These are phyloP conservation scores for Heliothis virescens DNA, from an alignment of 1,140 invertebrate species.

Conservation along the genomic window DNA sequence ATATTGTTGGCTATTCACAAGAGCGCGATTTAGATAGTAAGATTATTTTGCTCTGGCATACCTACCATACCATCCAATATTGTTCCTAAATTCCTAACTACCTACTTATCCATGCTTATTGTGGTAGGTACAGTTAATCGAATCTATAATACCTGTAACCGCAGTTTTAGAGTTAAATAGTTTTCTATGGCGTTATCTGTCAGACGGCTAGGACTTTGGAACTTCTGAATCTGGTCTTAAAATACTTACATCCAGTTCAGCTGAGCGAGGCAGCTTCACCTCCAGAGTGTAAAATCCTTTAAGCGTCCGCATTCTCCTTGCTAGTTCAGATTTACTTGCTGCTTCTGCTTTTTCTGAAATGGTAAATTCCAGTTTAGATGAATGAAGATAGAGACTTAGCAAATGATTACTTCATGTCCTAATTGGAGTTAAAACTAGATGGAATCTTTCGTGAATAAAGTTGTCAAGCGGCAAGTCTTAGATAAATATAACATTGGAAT, in stretches of 20 bases:
- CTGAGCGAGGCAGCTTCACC: constrained; percentile 64
- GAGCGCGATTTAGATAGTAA: background rate
- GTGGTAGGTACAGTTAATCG: too few species aligned
- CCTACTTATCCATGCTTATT: too few species aligned
- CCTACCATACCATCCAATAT: background rate
- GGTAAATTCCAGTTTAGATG: background rate
- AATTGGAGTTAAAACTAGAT: too few species aligned
- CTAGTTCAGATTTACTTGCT: constrained; percentile 65
- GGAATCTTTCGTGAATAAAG: too few species aligned
- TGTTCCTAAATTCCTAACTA: background rate
- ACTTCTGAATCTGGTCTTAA: too few species aligned
- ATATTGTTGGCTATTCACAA: background rate
- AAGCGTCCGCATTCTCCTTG: constrained; percentile 64
- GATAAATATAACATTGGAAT: too few species aligned
- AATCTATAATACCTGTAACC: too few species aligned
- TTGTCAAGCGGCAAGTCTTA: too few species aligned
- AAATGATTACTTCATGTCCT: too few species aligned
- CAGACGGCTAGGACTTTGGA: too few species aligned
- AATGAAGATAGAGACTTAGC: constrained; percentile 28
- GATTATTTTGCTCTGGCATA: background rate
- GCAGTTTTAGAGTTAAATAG: too few species aligned
- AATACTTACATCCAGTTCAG: constrained; percentile 64
- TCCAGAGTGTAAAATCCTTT: constrained; percentile 74
- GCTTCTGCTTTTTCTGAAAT: constrained; percentile 59
- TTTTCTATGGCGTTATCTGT: too few species aligned